Conservation (phyloP, 2,797 vertebrate species). For the Galaxias olidus region DNA sequence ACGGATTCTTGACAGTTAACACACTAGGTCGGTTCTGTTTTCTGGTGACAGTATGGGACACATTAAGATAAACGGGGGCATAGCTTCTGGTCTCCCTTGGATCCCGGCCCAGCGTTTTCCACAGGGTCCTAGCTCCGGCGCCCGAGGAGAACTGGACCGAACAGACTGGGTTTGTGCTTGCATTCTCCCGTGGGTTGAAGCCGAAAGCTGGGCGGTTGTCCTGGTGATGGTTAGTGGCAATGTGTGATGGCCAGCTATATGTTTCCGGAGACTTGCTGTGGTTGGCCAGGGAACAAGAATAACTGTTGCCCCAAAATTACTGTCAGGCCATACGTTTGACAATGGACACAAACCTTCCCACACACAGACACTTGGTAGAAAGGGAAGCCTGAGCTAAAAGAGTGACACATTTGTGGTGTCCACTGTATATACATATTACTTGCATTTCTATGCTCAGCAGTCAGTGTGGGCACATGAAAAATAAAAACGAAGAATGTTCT, state of each 20-base stretch:
- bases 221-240: slow-evolving; percentile 41
- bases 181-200: slow-evolving; percentile 35
- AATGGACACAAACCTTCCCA: slow-evolving; percentile 6
- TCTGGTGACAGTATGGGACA: slow-evolving; percentile 19
- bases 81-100: slow-evolving; percentile 31
- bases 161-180: slow-evolving; percentile 29
- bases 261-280: slow-evolving; percentile 57
- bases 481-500: too few species aligned
- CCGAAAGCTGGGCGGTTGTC: slow-evolving; percentile 40
- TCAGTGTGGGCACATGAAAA: too few species aligned
- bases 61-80: slow-evolving; percentile 24
- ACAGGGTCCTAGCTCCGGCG: slow-evolving; percentile 29
- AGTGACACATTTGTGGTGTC: too few species aligned
- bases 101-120: slow-evolving; percentile 17
- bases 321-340: slow-evolving; percentile 41
- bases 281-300: slow-evolving; percentile 29
- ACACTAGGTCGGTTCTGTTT: slow-evolving; percentile 26
- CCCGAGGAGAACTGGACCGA: slow-evolving; percentile 30
- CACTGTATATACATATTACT: too few species aligned
- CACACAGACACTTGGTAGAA: background rate
- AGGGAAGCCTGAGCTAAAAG: too few species aligned
- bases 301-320: slow-evolving; percentile 26
- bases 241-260: slow-evolving; percentile 13
- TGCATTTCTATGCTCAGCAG: too few species aligned
- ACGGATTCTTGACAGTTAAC: slow-evolving; percentile 15